Conservation (phyloP, 2,888 invertebrate genomes). For the Parnassius orleans region DNA sequence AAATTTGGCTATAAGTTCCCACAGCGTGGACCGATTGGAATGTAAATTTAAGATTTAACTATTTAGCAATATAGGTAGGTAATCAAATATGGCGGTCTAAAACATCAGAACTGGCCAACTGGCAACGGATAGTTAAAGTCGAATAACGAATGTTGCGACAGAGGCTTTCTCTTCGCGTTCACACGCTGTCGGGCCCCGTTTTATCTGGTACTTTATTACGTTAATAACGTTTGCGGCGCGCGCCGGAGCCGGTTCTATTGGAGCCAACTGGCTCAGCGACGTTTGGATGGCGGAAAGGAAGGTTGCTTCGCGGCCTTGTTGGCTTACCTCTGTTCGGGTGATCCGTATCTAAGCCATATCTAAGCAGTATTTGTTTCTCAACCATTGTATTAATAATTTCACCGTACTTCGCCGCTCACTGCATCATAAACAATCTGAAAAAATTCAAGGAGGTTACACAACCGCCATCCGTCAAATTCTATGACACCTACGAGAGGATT, state of each 20-base stretch:
- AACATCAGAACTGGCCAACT: conserved; percentile 50
- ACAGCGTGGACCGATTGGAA: not conserved
- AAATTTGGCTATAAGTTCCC: not conserved
- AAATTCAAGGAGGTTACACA: too few relatives aligned
- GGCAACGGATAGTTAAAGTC: conserved; percentile 55
- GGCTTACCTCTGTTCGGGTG: conserved; percentile 55
- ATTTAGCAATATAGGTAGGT: conserved; percentile 21
- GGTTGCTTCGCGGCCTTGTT: conserved; percentile 74
- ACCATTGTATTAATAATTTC: too few relatives aligned
- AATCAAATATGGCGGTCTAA: conserved; percentile 52
- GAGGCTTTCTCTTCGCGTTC: conserved; percentile 74
- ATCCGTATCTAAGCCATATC: conserved; percentile 5
- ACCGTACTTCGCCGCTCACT: too few relatives aligned
- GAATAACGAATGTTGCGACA: conserved; percentile 67
- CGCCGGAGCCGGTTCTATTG: conserved; percentile 66
- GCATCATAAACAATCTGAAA: too few relatives aligned
- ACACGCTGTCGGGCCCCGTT: conserved; percentile 76
- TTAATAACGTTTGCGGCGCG: conserved; percentile 74
- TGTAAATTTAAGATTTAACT: not conserved
- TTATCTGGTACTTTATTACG: conserved; percentile 77
- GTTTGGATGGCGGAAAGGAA: conserved; percentile 70
- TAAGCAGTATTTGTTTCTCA: not conserved
- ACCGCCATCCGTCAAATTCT: too few relatives aligned
- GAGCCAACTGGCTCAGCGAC: conserved; percentile 47
- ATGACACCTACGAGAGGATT: too few relatives aligned